A percentile compares a stretch with the other conserved stretches of the same genome.
Evolutionary conservation across 2,888 invertebrate species (phyloP).

Genomic region (Pyrocoelia pectoralis): DNA sequence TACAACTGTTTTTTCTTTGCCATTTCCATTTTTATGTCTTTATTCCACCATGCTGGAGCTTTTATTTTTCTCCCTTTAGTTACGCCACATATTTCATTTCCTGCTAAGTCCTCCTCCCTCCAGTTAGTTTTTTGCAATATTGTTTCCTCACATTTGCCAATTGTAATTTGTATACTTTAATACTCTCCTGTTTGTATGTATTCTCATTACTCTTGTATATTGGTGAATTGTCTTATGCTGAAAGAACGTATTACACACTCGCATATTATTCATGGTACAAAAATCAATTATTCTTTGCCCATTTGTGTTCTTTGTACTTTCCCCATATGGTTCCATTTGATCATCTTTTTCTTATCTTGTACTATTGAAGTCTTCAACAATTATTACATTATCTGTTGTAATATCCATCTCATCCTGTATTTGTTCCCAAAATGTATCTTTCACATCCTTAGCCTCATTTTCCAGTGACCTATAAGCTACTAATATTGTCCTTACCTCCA

Average conservation of each 20-base stretch:
- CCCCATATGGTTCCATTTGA: background rate
- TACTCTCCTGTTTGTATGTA: background rate
- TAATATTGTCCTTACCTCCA: no score
- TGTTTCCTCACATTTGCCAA: background rate
- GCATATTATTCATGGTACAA: background rate
- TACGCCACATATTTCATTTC: background rate
- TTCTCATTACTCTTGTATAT: background rate
- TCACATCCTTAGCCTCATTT: conserved; percentile 10
- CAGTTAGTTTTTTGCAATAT: background rate
- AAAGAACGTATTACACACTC: background rate
- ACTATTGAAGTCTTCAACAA: conserved; percentile 3
- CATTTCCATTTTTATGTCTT: background rate
- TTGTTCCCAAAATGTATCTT: conserved; percentile 7
- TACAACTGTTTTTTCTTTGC: background rate
- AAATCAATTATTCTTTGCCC: background rate
- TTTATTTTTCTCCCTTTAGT: background rate
- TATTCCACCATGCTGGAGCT: background rate
- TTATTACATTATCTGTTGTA: conserved; percentile 2
- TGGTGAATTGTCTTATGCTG: conserved; percentile 7
- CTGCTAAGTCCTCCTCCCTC: background rate
- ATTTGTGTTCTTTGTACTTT: background rate
- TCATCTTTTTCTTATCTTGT: conserved; percentile 1
- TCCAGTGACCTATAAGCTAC: background rate
- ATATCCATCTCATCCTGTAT: background rate
- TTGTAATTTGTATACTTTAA: background rate